A percentile compares a stretch with the other conserved stretches of the same genome.
phyloP scores from a whole-genome alignment of 1,140 invertebrate species.

The Ganaspis sp. region DNA sequence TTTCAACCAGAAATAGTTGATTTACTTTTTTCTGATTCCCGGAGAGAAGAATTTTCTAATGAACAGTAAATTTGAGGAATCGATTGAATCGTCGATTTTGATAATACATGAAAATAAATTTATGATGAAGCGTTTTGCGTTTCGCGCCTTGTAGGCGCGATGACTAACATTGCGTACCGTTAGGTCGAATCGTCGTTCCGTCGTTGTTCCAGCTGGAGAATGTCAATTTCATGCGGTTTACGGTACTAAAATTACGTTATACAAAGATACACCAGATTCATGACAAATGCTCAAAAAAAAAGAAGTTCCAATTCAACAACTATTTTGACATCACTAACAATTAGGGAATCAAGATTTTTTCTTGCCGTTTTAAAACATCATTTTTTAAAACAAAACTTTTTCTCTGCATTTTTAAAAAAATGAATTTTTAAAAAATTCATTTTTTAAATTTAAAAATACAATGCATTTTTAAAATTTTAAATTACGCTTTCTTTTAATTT shows the following conservation, averaged over 20 bases:
- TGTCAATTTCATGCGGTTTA: slow-evolving; percentile 72
- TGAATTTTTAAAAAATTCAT: too few species aligned
- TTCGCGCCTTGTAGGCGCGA: slow-evolving; percentile 59
- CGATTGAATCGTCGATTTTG: background rate
- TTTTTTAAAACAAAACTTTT: too few species aligned
- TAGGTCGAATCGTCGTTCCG: slow-evolving; percentile 66
- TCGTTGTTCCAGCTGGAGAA: slow-evolving; percentile 65
- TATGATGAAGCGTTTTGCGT: slow-evolving; percentile 41
- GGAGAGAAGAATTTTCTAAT: too few species aligned
- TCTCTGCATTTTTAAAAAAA: too few species aligned
- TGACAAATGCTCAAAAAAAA: slow-evolving; percentile 37
- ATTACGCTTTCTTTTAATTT: too few species aligned
- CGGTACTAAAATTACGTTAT: slow-evolving; percentile 69
- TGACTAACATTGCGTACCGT: slow-evolving; percentile 69
- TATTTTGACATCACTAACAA: background rate
- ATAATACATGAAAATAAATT: background rate
- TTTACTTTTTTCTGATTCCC: too few species aligned
- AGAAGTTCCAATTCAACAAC: background rate
- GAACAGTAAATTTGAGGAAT: too few species aligned
- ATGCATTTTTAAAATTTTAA: too few species aligned
- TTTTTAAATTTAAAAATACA: too few species aligned
- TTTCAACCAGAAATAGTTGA: too few species aligned
- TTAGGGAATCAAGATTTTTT: too few species aligned
- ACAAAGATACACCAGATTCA: slow-evolving; percentile 59
- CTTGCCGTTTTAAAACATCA: too few species aligned